Conservation (phyloP, 2,888 invertebrate species). For the Andrena fulva region DNA sequence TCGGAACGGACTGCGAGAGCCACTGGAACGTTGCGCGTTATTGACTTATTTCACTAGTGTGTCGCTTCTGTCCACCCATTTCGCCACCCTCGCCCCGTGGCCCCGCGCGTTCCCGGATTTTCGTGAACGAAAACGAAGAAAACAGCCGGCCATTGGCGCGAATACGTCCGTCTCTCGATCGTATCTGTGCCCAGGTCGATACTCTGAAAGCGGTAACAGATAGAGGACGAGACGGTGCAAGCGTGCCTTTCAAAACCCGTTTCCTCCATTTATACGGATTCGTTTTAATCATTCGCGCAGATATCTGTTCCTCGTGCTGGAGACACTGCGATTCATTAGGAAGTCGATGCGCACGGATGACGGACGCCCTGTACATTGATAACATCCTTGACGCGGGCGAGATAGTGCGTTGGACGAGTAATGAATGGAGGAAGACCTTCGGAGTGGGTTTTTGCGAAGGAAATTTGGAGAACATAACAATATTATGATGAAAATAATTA, state of each 20-base stretch:
- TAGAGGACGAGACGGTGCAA: constrained; percentile 10
- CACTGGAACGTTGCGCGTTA: constrained; percentile 22
- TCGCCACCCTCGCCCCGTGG: not conserved
- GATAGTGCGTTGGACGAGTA: not conserved
- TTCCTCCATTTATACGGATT: constrained; percentile 47
- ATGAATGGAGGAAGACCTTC: not conserved
- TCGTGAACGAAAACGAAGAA: constrained; percentile 26
- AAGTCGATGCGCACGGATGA: not conserved
- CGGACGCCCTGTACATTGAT: not conserved
- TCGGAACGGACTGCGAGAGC: constrained; percentile 31
- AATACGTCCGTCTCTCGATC: constrained; percentile 50
- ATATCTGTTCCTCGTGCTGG: constrained; percentile 31
- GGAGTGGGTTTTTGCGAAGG: not conserved
- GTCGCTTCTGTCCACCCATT: constrained; percentile 6
- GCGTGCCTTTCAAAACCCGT: constrained; percentile 38
- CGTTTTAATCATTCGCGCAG: constrained; percentile 29
- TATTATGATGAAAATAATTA: too few species aligned
- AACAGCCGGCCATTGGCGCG: constrained; percentile 19
- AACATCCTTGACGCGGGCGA: not conserved
- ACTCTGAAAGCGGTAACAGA: constrained; percentile 42
- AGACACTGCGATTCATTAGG: not conserved
- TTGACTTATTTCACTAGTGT: constrained; percentile 45
- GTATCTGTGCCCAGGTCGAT: constrained; percentile 39
- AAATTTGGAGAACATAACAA: not conserved
- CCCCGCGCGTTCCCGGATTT: constrained; percentile 34